phyloP scores from a whole-genome alignment of 2,113 vertebrate genomes.

The Tichodroma muraria region DNA sequence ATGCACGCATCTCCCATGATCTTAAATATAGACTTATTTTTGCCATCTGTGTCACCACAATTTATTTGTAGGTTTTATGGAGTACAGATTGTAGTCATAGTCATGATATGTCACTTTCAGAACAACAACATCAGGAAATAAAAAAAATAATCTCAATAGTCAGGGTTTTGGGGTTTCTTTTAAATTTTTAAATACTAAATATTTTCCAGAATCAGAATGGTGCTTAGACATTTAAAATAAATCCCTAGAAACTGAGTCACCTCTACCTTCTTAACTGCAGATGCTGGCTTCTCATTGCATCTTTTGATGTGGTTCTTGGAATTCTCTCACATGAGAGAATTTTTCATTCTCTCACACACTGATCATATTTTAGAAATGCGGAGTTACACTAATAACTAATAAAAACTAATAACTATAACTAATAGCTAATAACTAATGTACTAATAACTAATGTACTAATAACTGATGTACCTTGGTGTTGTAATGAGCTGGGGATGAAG shows the following conservation, averaged over 20 bases:
- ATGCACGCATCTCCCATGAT: not conserved
- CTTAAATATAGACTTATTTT: not conserved
- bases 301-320: not conserved
- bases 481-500: not conserved
- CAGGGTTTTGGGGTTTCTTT: not conserved
- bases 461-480: rapidly evolving
- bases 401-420: too few relatives aligned
- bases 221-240: not conserved
- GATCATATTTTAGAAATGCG: not conserved
- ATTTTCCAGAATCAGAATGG: not conserved
- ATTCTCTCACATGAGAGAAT: too few relatives aligned
- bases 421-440: too few relatives aligned
- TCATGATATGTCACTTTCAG: not conserved
- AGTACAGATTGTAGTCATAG: not conserved
- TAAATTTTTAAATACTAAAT: not conserved
- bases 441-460: not conserved
- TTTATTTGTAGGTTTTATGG: not conserved
- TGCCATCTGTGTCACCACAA: not conserved
- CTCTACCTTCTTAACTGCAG: not conserved
- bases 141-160: not conserved
- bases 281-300: not conserved
- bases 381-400: not conserved
- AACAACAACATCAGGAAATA: not conserved
- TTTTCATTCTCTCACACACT: not conserved
- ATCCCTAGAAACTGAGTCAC: not conserved